phyloP scores from a whole-genome alignment of 1,140 invertebrate genomes.

The Drosophila melanogaster region Release_6_plus_ISO1_MT NT_033777.3:13882001-13882500 shows the following conservation, averaged over 20 bases:
- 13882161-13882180: too few relatives aligned
- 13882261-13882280: too few relatives aligned
- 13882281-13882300: too few relatives aligned
- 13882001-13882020: constrained; percentile 27
- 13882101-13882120: constrained; percentile 13
- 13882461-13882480: constrained; percentile 41
- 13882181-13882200: background rate
- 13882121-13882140: constrained; percentile 7
- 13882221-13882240: too few relatives aligned
- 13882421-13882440: background rate
- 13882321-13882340: background rate
- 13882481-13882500: constrained; percentile 10
- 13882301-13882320: background rate
- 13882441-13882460: constrained; percentile 27
- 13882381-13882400: constrained; percentile 7
- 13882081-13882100: constrained; percentile 5
- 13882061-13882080: constrained; percentile 1
- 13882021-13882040: constrained; percentile 4
- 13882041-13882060: constrained; percentile 11
- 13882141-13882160: constrained; percentile 1
- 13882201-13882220: too few relatives aligned
- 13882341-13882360: constrained; percentile 4
- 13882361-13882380: constrained; percentile 7
- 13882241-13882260: too few relatives aligned
- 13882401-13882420: background rate